Base-by-base conservation (phyloP, 2,888 invertebrate species). In the Alentia gelatinosa region DNA sequence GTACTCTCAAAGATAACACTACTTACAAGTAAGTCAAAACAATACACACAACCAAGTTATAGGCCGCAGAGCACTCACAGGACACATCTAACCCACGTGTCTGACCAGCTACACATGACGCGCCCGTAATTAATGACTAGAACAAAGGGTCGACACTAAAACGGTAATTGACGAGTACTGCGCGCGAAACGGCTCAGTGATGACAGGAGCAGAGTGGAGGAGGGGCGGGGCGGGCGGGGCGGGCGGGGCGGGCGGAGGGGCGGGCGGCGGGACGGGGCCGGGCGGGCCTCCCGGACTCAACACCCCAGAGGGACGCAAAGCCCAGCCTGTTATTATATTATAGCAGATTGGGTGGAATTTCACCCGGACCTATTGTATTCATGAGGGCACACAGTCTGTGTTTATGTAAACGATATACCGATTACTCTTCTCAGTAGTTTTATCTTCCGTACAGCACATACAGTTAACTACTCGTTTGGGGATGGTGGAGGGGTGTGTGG, bases 61-160 rank as follows among this genome's bases (percentile, higher is more conserved):
- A 12, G 15, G 47, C 47, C 47, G 7, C 47, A 42, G 47, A 7
- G 15, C 47, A 42, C 47, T 7, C 47, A 7, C 47, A n/a, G 19
- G n/a, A 56, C n/a, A 4, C 56, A 56, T 19, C 56, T n/a, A n/a
- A 19, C 3, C 56, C 3, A 56, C 9, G 56, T 56, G 56, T 56
- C 56, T 3, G 56, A n/a, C n/a, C n/a, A n/a, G n/a, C n/a, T n/a
- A n/a, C 50, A 50, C 23, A 50, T 15, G n/a, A n/a, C n/a, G n/a
- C n/a, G 37, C 30, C 86, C 12, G 50, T 86, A 86, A 86, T 47
- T 86, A 30, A 86, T 86, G 86, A 86, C 26, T 86, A 86, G 86
- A 86, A 86, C 86, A 86, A 86, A 86, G 86, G 86, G 86, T 86
- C 86, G 86, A 40, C 86, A 42, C 30, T 86, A 86, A 86, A 86